Percentiles rank a stretch among this genome's conserved stretches.
These are phyloP conservation scores for Drosophila baimaii DNA, from an alignment of 1,140 invertebrate species.

Conservation along the genomic window DNA sequence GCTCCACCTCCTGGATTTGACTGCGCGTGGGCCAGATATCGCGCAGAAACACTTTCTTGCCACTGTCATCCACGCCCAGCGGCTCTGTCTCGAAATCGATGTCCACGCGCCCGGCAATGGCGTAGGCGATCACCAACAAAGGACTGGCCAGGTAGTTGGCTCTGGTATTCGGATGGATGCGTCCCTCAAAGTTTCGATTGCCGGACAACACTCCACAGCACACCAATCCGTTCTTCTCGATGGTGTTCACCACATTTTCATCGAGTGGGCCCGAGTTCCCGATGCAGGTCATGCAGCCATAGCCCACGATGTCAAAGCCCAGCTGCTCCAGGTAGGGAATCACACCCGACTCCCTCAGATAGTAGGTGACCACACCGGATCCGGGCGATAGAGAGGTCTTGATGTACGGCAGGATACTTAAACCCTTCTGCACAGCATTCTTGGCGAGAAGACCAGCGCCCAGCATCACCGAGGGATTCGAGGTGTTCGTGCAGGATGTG, in stretches of 20 bases:
- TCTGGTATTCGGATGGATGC: conserved; percentile 97
- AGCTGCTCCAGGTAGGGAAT: conserved; percentile 93
- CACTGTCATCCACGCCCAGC: conserved; percentile 89
- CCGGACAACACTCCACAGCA: conserved; percentile 97
- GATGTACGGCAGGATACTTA: conserved; percentile 95
- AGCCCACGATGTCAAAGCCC: conserved; percentile 97
- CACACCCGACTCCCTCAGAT: conserved; percentile 93
- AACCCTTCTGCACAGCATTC: conserved; percentile 96
- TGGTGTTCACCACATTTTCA: conserved; percentile 95
- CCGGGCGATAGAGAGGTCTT: conserved; percentile 99
- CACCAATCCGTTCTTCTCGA: conserved; percentile 97
- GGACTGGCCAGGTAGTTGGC: conserved; percentile 99
- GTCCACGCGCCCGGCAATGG: conserved; percentile 95
- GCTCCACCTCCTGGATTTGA: conserved; percentile 96
- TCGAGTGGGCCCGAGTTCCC: conserved; percentile 98
- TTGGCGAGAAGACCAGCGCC: conserved; percentile 96
- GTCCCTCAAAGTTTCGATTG: conserved; percentile 98
- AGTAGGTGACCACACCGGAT: conserved; percentile 98
- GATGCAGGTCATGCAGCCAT: conserved; percentile 99
- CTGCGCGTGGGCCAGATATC: conserved; percentile 98
- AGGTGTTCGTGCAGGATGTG: conserved; percentile 99
- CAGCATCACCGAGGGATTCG: conserved; percentile 98
- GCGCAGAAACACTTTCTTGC: conserved; percentile 91
- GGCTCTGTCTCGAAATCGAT: conserved; percentile 97
- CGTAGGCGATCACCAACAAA: conserved; percentile 98